Evolutionary conservation across 2,113 vertebrate genomes (phyloP), one percentile per base, ranked within the genome.

Genomic region (Labeo rohita): DNA sequence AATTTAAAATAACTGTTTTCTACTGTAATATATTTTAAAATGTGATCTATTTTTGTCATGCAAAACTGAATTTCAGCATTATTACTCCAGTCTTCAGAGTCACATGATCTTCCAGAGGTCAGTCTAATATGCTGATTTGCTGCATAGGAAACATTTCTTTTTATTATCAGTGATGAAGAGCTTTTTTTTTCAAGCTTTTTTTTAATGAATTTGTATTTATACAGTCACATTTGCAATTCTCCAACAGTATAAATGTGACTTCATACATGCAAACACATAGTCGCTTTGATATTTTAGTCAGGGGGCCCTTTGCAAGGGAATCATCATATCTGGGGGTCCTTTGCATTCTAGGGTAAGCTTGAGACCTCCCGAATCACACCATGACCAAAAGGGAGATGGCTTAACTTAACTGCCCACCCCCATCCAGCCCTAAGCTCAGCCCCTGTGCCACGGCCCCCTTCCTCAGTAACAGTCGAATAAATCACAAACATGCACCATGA

Each of bases 401-500:
- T 34, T 87, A 85, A 87, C 77, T 66, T 63, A 74, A 76, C 39
- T 43, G 34, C 82, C 79, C 70, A 28, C 78, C 16, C 18, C 10
- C 73, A 65, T 45, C 80, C 84, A 28, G 13, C 89, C 84, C 6
- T 89, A 73, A 89, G 80, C 80, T 79, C 43, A 72, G 74, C 85
- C 84, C 15, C 79, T 84, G 86, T 83, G 8, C 28, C 65, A 80
- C 54, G 23, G 28, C 63, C 89, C 91, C 84, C 87, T 85, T 85
- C 39, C 88, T 86, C 85, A 90, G 79, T 80, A 92, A 89, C 84
- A 92, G 90, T 59, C 79, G 91, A 92, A 95, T 92, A 93, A 93
- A 93, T 93, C 90, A 91, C 88, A 92, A 86, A 89, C 93, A 89
- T 85, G 90, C 84, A 18, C 87, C 87, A 89, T 89, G 92, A 93